phyloP scores from a whole-genome alignment of 2,888 invertebrate species.

The Folsomia candida region DNA sequence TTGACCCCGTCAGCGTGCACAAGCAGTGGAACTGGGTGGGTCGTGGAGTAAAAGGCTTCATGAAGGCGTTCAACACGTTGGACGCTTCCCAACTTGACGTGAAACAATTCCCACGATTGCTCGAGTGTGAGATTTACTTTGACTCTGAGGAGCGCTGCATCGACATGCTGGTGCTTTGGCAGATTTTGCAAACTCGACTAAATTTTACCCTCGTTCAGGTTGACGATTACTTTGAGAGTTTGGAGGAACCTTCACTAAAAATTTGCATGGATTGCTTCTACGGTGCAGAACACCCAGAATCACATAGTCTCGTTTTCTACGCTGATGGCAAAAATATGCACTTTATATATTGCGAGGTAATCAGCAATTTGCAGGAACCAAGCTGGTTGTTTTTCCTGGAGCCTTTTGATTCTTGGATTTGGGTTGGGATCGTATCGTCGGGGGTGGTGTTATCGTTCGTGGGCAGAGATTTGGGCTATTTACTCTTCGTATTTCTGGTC shows the following conservation, averaged over 20 bases:
- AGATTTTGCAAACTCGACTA: neutral
- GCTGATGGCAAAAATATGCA: constrained; percentile 2
- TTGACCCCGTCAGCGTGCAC: too few relatives aligned
- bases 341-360: neutral
- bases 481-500: too few relatives aligned
- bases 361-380: neutral
- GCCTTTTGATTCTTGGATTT: constrained; percentile 1
- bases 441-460: neutral
- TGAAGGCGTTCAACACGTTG: neutral
- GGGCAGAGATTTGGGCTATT: neutral
- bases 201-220: neutral
- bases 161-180: neutral
- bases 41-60: neutral
- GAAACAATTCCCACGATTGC: neutral
- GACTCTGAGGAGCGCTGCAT: neutral
- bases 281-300: too few relatives aligned
- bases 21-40: neutral
- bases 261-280: neutral
- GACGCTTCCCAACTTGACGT: neutral
- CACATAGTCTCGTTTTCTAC: neutral
- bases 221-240: neutral
- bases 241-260: neutral
- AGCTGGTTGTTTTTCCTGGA: neutral
- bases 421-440: neutral
- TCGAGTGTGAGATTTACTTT: neutral